Conservation (phyloP, 2,888 invertebrate species). For the Acrobasis suavella region DNA sequence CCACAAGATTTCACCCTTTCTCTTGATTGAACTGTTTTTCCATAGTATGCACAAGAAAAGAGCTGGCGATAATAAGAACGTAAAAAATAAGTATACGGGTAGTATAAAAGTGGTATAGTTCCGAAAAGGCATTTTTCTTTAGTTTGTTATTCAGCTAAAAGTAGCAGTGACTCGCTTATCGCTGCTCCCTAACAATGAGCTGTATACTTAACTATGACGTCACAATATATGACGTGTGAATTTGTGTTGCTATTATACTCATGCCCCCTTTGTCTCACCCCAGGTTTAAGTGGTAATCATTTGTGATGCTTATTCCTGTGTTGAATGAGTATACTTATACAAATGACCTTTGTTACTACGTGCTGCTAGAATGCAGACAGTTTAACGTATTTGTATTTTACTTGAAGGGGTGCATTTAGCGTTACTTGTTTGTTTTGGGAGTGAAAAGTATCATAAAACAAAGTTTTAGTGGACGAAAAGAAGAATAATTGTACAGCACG, state of each 20-base stretch:
- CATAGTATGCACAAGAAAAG: no score
- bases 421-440: no score
- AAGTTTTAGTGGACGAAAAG: no score
- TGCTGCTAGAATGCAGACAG: background rate
- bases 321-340: slow-evolving; percentile 11
- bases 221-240: slow-evolving; percentile 13
- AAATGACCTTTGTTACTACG: slow-evolving; percentile 4
- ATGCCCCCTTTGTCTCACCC: slow-evolving; percentile 11
- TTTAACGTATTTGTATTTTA: background rate
- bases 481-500: no score
- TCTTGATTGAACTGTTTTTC: no score
- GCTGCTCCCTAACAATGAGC: background rate
- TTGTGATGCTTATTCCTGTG: slow-evolving; percentile 4
- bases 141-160: no score
- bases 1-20: no score
- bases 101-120: no score
- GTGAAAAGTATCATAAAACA: no score
- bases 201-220: background rate
- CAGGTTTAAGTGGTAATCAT: slow-evolving; percentile 15
- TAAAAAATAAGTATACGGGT: no score
- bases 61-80: no score
- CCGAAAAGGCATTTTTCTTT: no score
- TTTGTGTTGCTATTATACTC: slow-evolving; percentile 15
- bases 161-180: background rate
- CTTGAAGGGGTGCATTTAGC: background rate